Evolutionary conservation across 2,888 invertebrate species (phyloP), one percentile per base, ranked within the genome.

Genomic region (Drosophila eohydei): DNA sequence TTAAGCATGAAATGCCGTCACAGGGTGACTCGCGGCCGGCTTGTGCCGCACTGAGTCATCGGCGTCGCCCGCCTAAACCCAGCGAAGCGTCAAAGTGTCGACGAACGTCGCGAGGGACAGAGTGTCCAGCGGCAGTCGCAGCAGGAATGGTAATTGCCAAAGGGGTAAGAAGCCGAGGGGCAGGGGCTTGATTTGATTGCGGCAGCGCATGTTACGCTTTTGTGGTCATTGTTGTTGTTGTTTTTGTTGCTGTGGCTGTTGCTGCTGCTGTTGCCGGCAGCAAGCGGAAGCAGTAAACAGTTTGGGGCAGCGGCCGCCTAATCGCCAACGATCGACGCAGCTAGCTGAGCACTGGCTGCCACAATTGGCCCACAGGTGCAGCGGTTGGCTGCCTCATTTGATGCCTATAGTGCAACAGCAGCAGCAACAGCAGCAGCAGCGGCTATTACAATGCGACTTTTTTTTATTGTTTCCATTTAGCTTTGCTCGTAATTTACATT

Each of bases 41-140:
- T 65, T 69, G 78, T 66, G 76, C 68, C 70, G 79, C 85, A 71
- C 62, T 83, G 82, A 83, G 74, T 83, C 82, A 89, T 83, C 82
- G 44, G 26, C 44, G 40, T 48, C 44, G 76, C 58, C 71, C 75
- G 89, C 82, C 75, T 69, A 84, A 75, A 43, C 43, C 59, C 85
- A 89, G 62, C 89, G 73, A 88, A 70, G 88, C 83, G 80, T 89
- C 88, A 83, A 83, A 83, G 83, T 89, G 83, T 83, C 89, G 83
- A 88, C 83, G 88, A 83, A 81, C 85, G 80, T 74, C 67, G 57
- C 62, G 4, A 40, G 50, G 38, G 16, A 50, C 21, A 9, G 51
- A 41, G 41, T 30, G 3, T 16, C n/a, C n/a, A 26, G 21, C 48
- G 32, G 32, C 50, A 70, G 59, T 69, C 41, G 48, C 67, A 41